Evolutionary conservation across 2,888 invertebrate genomes (phyloP), one percentile per base, ranked within the genome.

Genomic region (Chloromyia formosa): DNA sequence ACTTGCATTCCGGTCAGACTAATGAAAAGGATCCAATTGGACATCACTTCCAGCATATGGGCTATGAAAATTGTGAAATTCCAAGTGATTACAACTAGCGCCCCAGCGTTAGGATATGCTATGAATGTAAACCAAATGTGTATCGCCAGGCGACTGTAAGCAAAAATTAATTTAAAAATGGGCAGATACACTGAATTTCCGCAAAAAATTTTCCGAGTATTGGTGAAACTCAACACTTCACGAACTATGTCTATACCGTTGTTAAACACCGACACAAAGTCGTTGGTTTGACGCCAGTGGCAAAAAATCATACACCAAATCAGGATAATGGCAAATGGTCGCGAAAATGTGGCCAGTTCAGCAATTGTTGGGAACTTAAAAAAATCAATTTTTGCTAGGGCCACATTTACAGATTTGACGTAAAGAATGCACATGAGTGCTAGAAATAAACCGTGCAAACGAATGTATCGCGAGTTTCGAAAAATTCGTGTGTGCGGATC

Each of bases 121-220:
- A 4, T n/a, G 23, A 23, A 60, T 2, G 60, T 60, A 23, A 60
- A 60, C 60, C 60, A 60, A 14, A 60, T 23, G 60, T 23, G 60
- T 3, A 20, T 23, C 22, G 23, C 60, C 10, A 60, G 23, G 1
- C 22, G 22, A 10, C 10, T 20, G n/a, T 60, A 60, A 12, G 10
- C 20, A 9, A 23, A 60, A 2, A 23, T 4, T 23, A 60, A 60
- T 60, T 60, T 60, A 23, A 20, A 60, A 23, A 20, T 23, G 1
- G 23, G 7, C 1, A 23, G 7, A 14, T 22, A 14, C 27, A 60
- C 60, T 12, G 27, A 22, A 14, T 3, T 23, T 7, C 60, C n/a
- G 23, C 1, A 22, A 12, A 60, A 60, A 10, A 60, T 1, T 22
- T 60, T 2, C 22, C 1, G 23, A 1, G 60, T 12, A 14, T 23